phyloP scores from a whole-genome alignment of 2,113 vertebrate species.

The Dipodomys ordii region DNA sequence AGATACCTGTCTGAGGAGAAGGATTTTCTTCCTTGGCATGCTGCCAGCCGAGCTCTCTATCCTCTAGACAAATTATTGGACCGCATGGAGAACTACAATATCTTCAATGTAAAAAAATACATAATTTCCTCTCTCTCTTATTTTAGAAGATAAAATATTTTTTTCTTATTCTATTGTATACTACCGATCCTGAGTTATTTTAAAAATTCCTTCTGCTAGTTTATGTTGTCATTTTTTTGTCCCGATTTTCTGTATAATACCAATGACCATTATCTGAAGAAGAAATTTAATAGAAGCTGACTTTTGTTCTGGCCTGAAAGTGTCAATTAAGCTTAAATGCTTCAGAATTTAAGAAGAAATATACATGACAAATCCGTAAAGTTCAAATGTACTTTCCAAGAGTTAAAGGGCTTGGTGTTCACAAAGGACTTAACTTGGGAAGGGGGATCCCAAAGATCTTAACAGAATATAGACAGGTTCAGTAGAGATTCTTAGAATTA shows the following conservation, averaged over 20 bases:
- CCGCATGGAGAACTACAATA: conserved; percentile 95
- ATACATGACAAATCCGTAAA: conserved; percentile 70
- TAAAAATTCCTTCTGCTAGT: conserved; percentile 55
- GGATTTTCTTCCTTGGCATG: conserved; percentile 98
- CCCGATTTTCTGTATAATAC: conserved; percentile 71
- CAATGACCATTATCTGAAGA: conserved; percentile 74
- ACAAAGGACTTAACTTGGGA: conserved; percentile 67
- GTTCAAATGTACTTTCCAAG: conserved; percentile 67
- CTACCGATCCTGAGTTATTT: conserved; percentile 68
- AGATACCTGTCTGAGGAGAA: conserved; percentile 95
- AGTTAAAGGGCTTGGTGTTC: conserved; percentile 61
- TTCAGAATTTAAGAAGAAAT: conserved; percentile 72
- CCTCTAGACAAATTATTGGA: conserved; percentile 98
- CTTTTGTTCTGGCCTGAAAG: conserved; percentile 74
- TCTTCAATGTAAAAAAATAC: conserved; percentile 94
- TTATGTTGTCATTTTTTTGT: conserved; percentile 76
- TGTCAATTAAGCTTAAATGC: conserved; percentile 78
- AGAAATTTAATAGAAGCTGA: conserved; percentile 63
- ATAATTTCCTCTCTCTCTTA: conserved; percentile 63
- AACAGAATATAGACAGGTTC: conserved; percentile 59
- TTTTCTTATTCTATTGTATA: conserved; percentile 53
- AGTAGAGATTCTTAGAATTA: conserved; percentile 79
- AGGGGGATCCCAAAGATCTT: conserved; percentile 58
- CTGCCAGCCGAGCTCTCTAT: conserved; percentile 96
- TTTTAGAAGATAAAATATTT: conserved; percentile 65